Evolutionary conservation across 2,888 invertebrate genomes (phyloP).

Genomic region (Mesoligia furuncula): DNA sequence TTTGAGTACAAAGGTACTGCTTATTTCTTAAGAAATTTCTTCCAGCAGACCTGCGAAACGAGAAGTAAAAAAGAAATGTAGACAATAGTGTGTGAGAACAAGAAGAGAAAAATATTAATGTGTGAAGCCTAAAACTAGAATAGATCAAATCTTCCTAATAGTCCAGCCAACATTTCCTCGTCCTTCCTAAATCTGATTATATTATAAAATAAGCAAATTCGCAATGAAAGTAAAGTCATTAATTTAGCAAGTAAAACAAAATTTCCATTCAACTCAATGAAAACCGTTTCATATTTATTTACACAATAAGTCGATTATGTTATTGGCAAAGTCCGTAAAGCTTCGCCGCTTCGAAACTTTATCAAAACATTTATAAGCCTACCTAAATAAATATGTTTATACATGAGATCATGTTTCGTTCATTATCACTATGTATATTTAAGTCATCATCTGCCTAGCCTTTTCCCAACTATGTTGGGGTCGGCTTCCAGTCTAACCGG

Average conservation of each 20-base stretch:
- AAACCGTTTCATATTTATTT: slow-evolving; percentile 35
- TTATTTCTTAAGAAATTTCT: too few species aligned
- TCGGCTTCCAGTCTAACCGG: too few species aligned
- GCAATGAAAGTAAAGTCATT: not conserved
- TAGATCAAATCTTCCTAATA: not conserved
- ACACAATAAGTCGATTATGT: slow-evolving; percentile 38
- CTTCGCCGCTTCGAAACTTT: slow-evolving; percentile 26
- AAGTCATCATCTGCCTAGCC: too few species aligned
- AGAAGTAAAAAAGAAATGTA: too few species aligned
- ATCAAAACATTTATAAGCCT: slow-evolving; percentile 28
- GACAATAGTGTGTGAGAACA: too few species aligned
- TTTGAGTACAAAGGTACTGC: too few species aligned
- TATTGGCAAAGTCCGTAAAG: slow-evolving; percentile 35
- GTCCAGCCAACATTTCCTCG: too few species aligned
- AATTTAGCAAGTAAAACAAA: slow-evolving; percentile 19
- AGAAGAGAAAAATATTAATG: too few species aligned
- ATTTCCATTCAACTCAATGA: not conserved
- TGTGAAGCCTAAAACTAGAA: too few species aligned
- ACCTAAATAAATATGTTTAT: slow-evolving; percentile 38
- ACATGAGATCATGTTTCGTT: slow-evolving; percentile 20
- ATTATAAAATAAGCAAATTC: slow-evolving; percentile 9
- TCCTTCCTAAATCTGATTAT: not conserved
- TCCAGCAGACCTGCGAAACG: too few species aligned
- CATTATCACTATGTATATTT: not conserved
- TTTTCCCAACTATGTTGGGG: too few species aligned